Conservation (phyloP, 2,888 invertebrate species). For the Orgyia antiqua region DNA sequence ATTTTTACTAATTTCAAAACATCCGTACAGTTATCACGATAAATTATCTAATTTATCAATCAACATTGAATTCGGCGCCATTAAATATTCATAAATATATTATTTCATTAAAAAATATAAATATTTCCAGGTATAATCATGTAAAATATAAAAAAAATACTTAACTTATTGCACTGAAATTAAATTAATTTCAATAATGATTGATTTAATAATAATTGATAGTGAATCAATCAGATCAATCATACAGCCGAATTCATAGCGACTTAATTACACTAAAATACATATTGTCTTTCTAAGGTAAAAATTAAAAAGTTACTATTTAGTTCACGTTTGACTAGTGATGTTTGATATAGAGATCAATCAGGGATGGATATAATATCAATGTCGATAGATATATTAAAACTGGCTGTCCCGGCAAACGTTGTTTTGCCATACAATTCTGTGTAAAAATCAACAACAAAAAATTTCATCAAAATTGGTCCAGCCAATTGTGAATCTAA, state of each 20-base stretch:
- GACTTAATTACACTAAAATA: constrained; percentile 31
- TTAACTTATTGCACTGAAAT: constrained; percentile 15
- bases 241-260: constrained; percentile 27
- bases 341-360: constrained; percentile 67
- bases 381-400: constrained; percentile 15
- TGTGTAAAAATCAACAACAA: no score
- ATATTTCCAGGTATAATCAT: neutral
- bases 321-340: constrained; percentile 66
- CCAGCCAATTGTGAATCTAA: no score
- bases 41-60: constrained; percentile 20
- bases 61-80: constrained; percentile 17
- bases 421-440: no score
- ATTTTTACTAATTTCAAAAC: constrained; percentile 26
- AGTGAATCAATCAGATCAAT: constrained; percentile 21
- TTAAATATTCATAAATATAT: constrained; percentile 3
- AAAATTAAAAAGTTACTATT: constrained; percentile 45
- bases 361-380: constrained; percentile 18
- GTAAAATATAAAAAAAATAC: constrained; percentile 2
- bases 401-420: no score
- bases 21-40: constrained; percentile 9
- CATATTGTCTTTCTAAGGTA: constrained; percentile 37
- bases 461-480: no score
- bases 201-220: constrained; percentile 14
- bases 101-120: neutral
- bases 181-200: constrained; percentile 4